A percentile compares a stretch with the other conserved stretches of the same genome.
phyloP scores from a whole-genome alignment of 2,888 invertebrate genomes.

The Athalia cordata region DNA sequence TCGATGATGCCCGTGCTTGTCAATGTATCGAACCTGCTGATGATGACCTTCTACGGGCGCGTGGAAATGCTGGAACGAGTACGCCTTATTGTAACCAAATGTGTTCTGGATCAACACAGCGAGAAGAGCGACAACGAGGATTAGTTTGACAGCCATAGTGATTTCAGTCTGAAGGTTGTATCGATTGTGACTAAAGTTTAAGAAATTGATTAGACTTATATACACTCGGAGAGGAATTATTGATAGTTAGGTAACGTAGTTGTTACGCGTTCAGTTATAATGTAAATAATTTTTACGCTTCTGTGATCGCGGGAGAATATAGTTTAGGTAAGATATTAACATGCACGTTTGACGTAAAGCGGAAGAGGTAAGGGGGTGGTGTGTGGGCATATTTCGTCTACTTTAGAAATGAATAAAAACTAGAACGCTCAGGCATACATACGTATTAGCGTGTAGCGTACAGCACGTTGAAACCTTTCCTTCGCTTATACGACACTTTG shows the following conservation, averaged over 20 bases:
- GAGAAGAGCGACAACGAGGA: conserved; percentile 25
- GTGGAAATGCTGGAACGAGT: conserved; percentile 42
- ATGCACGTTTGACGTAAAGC: conserved; percentile 16
- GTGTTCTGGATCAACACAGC: conserved; percentile 32
- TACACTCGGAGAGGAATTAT: conserved; percentile 3
- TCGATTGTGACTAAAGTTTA: conserved; percentile 42
- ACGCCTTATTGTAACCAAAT: conserved; percentile 28
- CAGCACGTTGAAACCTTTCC: neutral
- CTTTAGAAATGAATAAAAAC: conserved; percentile 30
- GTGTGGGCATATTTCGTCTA: conserved; percentile 19
- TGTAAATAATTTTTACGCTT: conserved; percentile 43
- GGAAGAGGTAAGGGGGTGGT: neutral
- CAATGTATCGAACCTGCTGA: conserved; percentile 39
- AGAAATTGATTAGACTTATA: conserved; percentile 40
- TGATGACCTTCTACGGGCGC: conserved; percentile 45
- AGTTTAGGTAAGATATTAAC: neutral
- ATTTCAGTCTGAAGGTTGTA: conserved; percentile 30
- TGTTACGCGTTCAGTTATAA: conserved; percentile 28
- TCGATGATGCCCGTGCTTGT: conserved; percentile 45
- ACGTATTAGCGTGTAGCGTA: too few species aligned
- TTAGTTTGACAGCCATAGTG: conserved; percentile 43
- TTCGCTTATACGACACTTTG: conserved; percentile 16
- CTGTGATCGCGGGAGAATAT: conserved; percentile 1
- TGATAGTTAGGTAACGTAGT: conserved; percentile 34
- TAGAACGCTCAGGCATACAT: conserved; percentile 2